These are phyloP conservation scores for Microcebus griseorufus DNA, from an alignment of 2,113 vertebrate species.

Conservation along the genomic window DNA sequence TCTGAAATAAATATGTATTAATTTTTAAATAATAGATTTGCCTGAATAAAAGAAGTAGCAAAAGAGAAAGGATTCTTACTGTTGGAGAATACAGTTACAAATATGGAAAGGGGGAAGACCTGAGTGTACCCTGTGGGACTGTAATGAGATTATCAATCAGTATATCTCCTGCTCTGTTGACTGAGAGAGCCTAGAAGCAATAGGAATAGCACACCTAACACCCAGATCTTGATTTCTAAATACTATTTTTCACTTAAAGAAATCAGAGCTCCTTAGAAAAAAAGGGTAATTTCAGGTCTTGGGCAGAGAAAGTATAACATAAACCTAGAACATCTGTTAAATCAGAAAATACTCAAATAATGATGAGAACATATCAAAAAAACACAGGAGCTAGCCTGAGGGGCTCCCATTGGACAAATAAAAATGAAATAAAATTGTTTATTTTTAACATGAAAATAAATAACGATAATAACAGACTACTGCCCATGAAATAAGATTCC, in stretches of 20 bases:
- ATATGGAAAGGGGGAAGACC: not conserved
- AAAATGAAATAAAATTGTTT: slow-evolving; percentile 31
- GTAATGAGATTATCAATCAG: not conserved
- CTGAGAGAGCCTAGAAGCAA: not conserved
- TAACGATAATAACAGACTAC: not conserved
- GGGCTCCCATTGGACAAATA: not conserved
- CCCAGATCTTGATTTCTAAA: not conserved
- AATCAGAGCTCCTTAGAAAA: not conserved
- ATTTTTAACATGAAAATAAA: not conserved
- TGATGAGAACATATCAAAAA: not conserved
- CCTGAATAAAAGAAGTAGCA: not conserved
- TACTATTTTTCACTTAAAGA: not conserved
- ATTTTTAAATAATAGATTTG: slow-evolving; percentile 17
- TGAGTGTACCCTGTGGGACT: not conserved
- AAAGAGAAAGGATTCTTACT: not conserved
- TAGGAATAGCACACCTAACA: not conserved
- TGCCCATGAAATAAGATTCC: not conserved
- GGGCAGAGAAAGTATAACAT: not conserved
- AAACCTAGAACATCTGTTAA: not conserved
- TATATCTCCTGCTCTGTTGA: not conserved
- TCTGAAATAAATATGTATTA: not conserved
- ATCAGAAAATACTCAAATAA: not conserved
- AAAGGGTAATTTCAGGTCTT: not conserved
- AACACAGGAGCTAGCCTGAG: not conserved
- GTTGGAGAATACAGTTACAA: not conserved